Base-by-base conservation (phyloP, 1,140 invertebrate genomes). In the Mya arenaria region DNA sequence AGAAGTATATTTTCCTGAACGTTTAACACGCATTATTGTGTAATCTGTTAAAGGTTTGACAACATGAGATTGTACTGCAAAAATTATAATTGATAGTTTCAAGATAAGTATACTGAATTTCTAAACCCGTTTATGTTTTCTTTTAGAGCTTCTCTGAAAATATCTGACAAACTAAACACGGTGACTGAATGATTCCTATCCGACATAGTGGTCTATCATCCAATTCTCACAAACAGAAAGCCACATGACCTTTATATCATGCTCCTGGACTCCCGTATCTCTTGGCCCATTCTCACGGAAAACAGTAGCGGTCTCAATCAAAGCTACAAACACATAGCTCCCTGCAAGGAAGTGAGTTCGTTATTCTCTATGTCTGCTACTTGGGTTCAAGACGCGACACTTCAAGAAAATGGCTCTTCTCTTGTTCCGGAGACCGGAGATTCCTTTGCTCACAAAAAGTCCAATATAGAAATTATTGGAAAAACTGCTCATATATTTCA, bases 401-500 rank as follows among this genome's bases (percentile, higher is more conserved):
- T 28, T 6, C 32, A 39, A 8, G n/a, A n/a, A n/a, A n/a, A n/a
- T 39, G n/a, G 39, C 65, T 52, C 48, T 1, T 52, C 48, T 52
- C 25, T 52, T 52, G 48, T 10, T n/a, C 17, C 48, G 25, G 48
- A 52, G 25, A 52, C 19, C 48, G 48, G 4, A 23, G 48, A 52
- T 23, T 52, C 48, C 19, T 52, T 52, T 52, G 2, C 48, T 52
- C 23, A 32, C 39, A 19, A 19, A 48, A 10, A 63, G 15, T 41
- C 56, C 23, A 55, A 80, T 23, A 30, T 80, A 15, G 77, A 69
- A 39, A 69, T 80, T 48, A 55, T 80, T 37, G 84, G 85, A 63
- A 39, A 84, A 3, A 84, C 86, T 68, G 86, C 86, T 62, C 80
- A 86, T 48, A 63, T 74, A 34, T 85, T 79, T 74, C 85, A 86